Evolutionary conservation across 2,113 vertebrate species (phyloP).

Genomic region (Cromileptes altivelis): DNA sequence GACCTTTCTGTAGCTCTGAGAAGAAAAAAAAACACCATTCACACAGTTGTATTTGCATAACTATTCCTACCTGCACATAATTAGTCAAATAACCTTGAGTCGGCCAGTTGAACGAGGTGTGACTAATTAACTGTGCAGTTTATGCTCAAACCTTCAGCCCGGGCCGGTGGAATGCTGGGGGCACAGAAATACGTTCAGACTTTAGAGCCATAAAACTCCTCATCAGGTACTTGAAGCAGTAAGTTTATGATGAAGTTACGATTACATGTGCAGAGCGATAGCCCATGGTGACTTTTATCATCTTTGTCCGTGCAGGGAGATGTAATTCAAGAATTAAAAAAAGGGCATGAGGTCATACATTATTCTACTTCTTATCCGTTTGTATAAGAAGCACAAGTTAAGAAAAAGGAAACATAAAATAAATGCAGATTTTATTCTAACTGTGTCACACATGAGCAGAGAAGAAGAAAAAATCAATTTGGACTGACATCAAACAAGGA

Average conservation of each 20-base stretch:
- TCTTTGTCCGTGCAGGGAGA: neutral
- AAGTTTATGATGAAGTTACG: slow-evolving; percentile 20
- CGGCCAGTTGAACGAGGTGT: slow-evolving; percentile 71
- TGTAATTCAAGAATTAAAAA: neutral
- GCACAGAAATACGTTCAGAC: slow-evolving; percentile 32
- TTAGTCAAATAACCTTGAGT: slow-evolving; percentile 79
- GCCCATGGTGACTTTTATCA: slow-evolving; percentile 17
- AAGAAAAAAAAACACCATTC: slow-evolving; percentile 28
- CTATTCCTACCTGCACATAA: slow-evolving; percentile 70
- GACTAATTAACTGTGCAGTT: slow-evolving; percentile 75
- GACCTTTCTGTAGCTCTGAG: slow-evolving; percentile 51
- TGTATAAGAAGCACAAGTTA: neutral
- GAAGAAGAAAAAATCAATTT: neutral
- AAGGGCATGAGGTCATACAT: neutral
- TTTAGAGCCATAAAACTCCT: slow-evolving; percentile 37
- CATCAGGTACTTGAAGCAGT: slow-evolving; percentile 2
- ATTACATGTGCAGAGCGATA: neutral
- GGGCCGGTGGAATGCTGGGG: neutral
- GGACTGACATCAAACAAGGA: neutral
- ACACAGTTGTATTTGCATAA: slow-evolving; percentile 65
- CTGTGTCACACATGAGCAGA: neutral
- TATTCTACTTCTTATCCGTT: neutral
- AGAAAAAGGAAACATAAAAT: neutral
- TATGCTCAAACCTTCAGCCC: slow-evolving; percentile 47
- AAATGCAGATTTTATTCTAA: neutral